A percentile compares a stretch with the other conserved stretches of the same genome.
These are phyloP conservation scores for Formica aserva DNA, from an alignment of 2,888 invertebrate genomes.

Conservation along the genomic window DNA sequence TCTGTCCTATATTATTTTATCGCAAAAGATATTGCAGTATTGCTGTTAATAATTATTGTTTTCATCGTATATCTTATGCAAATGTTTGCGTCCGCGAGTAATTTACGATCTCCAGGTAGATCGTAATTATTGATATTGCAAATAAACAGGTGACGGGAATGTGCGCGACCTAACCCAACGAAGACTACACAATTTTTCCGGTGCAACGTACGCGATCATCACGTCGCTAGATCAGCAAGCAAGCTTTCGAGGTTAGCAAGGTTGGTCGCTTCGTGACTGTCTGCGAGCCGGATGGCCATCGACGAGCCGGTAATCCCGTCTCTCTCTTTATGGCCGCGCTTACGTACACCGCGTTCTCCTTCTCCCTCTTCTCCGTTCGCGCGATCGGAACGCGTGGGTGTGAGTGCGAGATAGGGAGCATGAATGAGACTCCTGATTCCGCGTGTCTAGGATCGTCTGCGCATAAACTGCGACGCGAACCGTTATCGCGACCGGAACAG, in stretches of 20 bases:
- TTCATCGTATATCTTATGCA: not conserved
- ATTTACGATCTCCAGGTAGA: not conserved
- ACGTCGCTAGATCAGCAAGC: constrained; percentile 23
- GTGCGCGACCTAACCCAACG: constrained; percentile 53
- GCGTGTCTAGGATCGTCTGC: constrained; percentile 44
- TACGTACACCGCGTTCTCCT: not conserved
- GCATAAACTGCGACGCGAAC: constrained; percentile 30
- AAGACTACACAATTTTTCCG: constrained; percentile 48
- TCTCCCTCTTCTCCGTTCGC: constrained; percentile 1
- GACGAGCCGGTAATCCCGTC: constrained; percentile 17
- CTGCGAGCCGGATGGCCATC: constrained; percentile 41
- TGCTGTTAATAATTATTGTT: constrained; percentile 22
- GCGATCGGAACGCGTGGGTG: constrained; percentile 35
- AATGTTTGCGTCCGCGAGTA: not conserved
- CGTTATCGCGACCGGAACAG: constrained; percentile 41
- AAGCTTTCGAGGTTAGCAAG: constrained; percentile 40
- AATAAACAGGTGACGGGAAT: not conserved
- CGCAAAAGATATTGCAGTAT: not conserved
- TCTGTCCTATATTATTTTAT: not conserved
- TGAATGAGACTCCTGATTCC: constrained; percentile 51
- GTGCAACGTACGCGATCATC: constrained; percentile 37
- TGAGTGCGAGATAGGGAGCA: constrained; percentile 42
- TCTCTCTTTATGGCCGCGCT: constrained; percentile 38
- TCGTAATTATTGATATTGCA: not conserved
- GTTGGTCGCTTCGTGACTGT: constrained; percentile 34